Percentiles rank a stretch among this genome's conserved stretches.
phyloP scores from a whole-genome alignment of 2,797 vertebrate genomes.

The Onychomys leucogaster region DNA sequence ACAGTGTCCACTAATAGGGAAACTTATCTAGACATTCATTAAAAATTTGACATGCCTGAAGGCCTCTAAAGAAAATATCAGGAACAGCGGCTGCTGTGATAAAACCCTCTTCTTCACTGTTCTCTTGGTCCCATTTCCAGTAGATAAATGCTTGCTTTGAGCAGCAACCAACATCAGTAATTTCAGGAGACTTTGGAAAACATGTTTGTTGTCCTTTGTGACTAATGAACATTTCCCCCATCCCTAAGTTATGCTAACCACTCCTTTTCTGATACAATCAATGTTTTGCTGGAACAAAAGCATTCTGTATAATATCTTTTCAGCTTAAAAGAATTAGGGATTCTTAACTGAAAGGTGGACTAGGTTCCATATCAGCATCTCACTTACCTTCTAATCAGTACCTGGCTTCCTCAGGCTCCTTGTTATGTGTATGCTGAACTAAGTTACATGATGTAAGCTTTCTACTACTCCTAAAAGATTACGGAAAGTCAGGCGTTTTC shows the following conservation, averaged over 20 bases:
- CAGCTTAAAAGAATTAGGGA: neutral
- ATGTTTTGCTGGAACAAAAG: neutral
- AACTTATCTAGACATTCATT: constrained; percentile 52
- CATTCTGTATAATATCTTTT: neutral
- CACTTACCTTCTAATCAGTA: too few species aligned
- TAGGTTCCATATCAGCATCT: neutral
- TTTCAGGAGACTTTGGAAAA: constrained; percentile 48
- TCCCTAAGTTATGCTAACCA: neutral
- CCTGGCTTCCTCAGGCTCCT: too few species aligned
- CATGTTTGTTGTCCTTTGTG: neutral
- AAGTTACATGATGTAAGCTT: too few species aligned
- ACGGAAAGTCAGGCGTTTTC: too few species aligned
- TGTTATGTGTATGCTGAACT: too few species aligned
- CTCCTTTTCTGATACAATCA: neutral
- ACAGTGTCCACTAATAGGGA: constrained; percentile 6
- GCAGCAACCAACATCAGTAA: constrained; percentile 30
- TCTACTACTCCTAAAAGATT: too few species aligned
- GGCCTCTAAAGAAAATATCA: constrained; percentile 50
- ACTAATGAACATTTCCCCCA: neutral
- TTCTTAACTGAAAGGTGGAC: neutral
- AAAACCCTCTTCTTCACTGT: neutral
- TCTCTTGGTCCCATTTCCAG: neutral
- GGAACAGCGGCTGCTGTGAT: constrained; percentile 41
- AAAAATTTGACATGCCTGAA: constrained; percentile 53
- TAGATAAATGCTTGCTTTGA: constrained; percentile 12